phyloP scores from a whole-genome alignment of 1,140 invertebrate genomes.

The Batillaria attramentaria region DNA sequence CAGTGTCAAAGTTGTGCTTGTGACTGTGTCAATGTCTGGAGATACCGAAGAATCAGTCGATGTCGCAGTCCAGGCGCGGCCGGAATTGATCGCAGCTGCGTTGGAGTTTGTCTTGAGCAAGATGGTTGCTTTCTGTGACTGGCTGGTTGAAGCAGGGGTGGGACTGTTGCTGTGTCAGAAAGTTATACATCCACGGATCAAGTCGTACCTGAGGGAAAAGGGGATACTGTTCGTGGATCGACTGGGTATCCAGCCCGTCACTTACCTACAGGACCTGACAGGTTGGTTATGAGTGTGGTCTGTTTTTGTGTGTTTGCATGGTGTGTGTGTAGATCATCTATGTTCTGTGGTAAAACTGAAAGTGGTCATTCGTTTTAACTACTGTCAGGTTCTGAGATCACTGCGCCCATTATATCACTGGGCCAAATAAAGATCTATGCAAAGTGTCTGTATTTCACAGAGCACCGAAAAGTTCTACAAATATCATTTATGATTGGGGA shows the following conservation, averaged over 20 bases:
- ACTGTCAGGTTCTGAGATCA: too few species aligned
- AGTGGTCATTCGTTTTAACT: too few species aligned
- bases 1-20: constrained; percentile 42
- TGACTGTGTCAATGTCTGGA: constrained; percentile 53
- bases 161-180: constrained; percentile 56
- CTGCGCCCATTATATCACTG: too few species aligned
- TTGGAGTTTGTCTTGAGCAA: constrained; percentile 32
- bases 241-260: constrained; percentile 41
- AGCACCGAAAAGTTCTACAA: too few species aligned
- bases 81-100: constrained; percentile 25
- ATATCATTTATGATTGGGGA: too few species aligned
- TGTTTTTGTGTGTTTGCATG: constrained; percentile 3
- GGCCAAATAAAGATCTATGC: too few species aligned
- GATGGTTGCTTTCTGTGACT: constrained; percentile 37
- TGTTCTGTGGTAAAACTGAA: too few species aligned
- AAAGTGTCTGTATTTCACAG: too few species aligned
- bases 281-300: constrained; percentile 40
- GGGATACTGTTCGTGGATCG: constrained; percentile 83
- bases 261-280: constrained; percentile 46
- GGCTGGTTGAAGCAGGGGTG: constrained; percentile 36
- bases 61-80: constrained; percentile 35
- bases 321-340: background rate
- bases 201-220: constrained; percentile 75
- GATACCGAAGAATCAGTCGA: constrained; percentile 49
- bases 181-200: constrained; percentile 56